Evolutionary conservation across 92 coral and sea anemone species (phyloP).

Genomic region (Epizoanthus scotinus): DNA sequence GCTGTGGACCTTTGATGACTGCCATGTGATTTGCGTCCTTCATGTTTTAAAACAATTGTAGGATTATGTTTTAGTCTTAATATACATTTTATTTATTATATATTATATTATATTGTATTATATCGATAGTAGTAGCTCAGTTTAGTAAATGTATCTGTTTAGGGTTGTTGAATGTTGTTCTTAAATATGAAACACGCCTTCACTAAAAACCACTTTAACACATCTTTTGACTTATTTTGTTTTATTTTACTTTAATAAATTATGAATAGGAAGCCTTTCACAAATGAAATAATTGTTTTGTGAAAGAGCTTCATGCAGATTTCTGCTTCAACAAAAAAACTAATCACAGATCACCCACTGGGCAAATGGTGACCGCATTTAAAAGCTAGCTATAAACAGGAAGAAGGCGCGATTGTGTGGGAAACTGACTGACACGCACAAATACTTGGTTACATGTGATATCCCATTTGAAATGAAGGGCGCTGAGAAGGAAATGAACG

Average conservation of each 20-base stretch:
- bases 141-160: not conserved
- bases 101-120: no score
- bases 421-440: constrained; percentile 1
- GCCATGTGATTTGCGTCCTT: no score
- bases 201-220: not conserved
- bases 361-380: not conserved
- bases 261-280: not conserved
- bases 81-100: no score
- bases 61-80: no score
- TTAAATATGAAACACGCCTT: constrained; percentile 3
- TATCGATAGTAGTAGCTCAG: not conserved
- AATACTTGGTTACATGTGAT: constrained; percentile 24
- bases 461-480: constrained; percentile 15
- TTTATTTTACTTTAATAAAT: not conserved
- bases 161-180: constrained; percentile 28
- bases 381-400: constrained; percentile 23
- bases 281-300: constrained; percentile 6
- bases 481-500: not conserved
- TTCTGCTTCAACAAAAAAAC: constrained; percentile 1
- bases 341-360: constrained; percentile 20
- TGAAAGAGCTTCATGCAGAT: not conserved
- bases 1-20: no score
- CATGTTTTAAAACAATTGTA: no score
- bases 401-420: constrained; percentile 3
- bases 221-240: not conserved